phyloP scores from a whole-genome alignment of 1,140 invertebrate species.

The Aleiodes sp. region DNA sequence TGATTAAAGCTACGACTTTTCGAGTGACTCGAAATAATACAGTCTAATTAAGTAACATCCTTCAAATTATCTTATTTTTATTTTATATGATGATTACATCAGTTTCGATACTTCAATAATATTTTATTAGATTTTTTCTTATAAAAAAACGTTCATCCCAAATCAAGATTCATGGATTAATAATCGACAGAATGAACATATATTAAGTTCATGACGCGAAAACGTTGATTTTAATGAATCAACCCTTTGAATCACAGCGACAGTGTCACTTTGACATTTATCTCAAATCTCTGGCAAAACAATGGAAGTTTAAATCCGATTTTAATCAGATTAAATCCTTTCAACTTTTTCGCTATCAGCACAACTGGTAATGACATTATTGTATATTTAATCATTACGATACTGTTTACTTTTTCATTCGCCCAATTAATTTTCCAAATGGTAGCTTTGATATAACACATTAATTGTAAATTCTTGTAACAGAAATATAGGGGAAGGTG shows the following conservation, averaged over 20 bases:
- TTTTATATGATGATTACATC: too few species aligned
- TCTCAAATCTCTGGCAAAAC: not conserved
- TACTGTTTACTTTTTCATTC: not conserved
- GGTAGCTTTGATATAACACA: not conserved
- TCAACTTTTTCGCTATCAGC: not conserved
- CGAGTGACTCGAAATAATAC: constrained; percentile 4
- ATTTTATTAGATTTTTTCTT: not conserved
- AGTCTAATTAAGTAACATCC: not conserved
- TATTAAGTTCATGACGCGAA: not conserved
- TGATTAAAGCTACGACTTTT: constrained; percentile 15
- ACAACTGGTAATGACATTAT: not conserved
- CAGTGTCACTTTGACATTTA: not conserved
- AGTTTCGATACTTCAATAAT: not conserved
- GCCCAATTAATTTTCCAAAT: not conserved
- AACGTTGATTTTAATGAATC: not conserved
- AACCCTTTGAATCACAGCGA: not conserved
- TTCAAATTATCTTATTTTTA: not conserved
- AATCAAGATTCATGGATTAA: not conserved
- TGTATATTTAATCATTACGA: not conserved
- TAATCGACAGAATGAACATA: not conserved
- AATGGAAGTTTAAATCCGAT: not conserved
- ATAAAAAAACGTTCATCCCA: not conserved
- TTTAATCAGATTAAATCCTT: constrained; percentile 4
- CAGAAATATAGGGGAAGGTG: too few species aligned
- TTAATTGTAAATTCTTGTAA: too few species aligned